Conservation (phyloP, 2,888 invertebrate genomes). For the Perizoma flavofasciatum region DNA sequence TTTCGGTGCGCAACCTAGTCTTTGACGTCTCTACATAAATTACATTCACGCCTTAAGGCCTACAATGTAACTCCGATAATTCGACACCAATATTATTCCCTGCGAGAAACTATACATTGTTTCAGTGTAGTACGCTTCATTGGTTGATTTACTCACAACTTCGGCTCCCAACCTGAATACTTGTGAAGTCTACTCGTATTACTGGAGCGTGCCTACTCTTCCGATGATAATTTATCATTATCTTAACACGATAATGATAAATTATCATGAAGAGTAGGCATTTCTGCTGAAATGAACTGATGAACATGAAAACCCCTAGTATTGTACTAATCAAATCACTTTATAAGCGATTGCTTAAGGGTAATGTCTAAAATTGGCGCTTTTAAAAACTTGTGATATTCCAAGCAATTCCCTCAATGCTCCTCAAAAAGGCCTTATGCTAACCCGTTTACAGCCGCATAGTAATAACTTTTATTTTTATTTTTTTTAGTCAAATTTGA, state of each 20-base stretch:
- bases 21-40: too few relatives aligned
- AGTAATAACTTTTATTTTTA: too few relatives aligned
- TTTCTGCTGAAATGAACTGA: conserved; percentile 7
- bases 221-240: too few relatives aligned
- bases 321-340: neutral
- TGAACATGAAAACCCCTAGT: conserved; percentile 4
- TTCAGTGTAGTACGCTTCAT: too few relatives aligned
- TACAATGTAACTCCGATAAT: neutral
- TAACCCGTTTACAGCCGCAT: too few relatives aligned
- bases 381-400: too few relatives aligned
- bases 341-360: neutral
- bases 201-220: neutral
- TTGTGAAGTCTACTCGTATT: conserved; percentile 10
- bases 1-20: too few relatives aligned
- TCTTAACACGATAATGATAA: too few relatives aligned
- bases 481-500: too few relatives aligned
- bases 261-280: conserved; percentile 8
- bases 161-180: conserved; percentile 6
- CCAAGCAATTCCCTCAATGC: too few relatives aligned
- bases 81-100: neutral
- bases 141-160: conserved; percentile 8
- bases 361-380: neutral
- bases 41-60: too few relatives aligned
- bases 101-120: neutral
- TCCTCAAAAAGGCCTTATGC: too few relatives aligned